Evolutionary conservation across 1,140 invertebrate genomes (phyloP).

Genomic region (Paraescarpia echinospica): DNA sequence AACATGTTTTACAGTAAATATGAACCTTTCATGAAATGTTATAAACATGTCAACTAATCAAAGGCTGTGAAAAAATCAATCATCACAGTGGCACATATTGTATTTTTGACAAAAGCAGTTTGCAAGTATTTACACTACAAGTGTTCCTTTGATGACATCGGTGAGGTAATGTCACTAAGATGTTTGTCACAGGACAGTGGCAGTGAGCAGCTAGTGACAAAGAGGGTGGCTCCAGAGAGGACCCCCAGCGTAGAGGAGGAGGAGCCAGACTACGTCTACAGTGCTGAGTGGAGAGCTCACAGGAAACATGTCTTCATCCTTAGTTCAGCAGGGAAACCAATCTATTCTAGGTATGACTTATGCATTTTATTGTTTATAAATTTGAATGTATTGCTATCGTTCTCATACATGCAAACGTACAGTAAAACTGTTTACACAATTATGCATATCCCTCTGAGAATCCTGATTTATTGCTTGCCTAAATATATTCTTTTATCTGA

Average conservation of each 20-base stretch:
- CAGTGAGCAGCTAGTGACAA: not conserved
- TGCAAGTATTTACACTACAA: not conserved
- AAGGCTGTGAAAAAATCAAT: not conserved
- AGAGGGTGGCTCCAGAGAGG: not conserved
- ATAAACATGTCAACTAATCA: not conserved
- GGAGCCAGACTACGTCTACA: conserved; percentile 65
- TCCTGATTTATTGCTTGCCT: too few species aligned
- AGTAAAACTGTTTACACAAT: too few species aligned
- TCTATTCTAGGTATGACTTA: conserved; percentile 80
- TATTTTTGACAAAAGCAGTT: not conserved
- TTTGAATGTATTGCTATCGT: not conserved
- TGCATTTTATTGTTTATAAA: not conserved
- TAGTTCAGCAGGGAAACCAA: conserved; percentile 92
- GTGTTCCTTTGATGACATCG: not conserved
- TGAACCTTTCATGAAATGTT: not conserved
- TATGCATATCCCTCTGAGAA: too few species aligned
- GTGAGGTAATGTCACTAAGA: not conserved
- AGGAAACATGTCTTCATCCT: conserved; percentile 92
- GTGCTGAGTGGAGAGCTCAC: conserved; percentile 74
- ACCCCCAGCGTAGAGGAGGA: conserved; percentile 33
- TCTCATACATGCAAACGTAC: too few species aligned
- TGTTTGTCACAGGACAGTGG: conserved; percentile 10
- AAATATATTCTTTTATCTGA: too few species aligned
- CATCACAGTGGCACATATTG: not conserved
- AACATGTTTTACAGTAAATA: not conserved